Percentiles rank a stretch among this genome's conserved stretches.
phyloP scores from a whole-genome alignment of 2,797 vertebrate genomes.

The Syngnathus acus region DNA sequence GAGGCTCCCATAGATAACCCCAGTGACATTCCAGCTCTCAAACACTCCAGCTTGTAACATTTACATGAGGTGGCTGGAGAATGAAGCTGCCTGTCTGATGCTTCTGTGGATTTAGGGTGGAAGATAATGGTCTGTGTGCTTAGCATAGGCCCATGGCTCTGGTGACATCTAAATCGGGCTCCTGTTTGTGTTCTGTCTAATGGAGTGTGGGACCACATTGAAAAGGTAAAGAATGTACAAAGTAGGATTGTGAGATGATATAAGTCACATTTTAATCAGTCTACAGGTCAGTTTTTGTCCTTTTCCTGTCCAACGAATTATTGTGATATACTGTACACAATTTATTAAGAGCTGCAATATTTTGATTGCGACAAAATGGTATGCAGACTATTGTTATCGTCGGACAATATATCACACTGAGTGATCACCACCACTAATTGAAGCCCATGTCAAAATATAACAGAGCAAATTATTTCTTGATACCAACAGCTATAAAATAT shows the following conservation, averaged over 20 bases:
- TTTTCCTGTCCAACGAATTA: background rate
- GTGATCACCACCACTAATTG: background rate
- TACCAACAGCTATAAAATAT: background rate
- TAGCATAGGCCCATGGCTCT: slow-evolving; percentile 6
- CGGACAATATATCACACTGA: background rate
- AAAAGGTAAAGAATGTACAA: background rate
- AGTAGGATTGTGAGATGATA: background rate
- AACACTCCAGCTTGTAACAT: slow-evolving; percentile 31
- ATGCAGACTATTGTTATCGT: background rate
- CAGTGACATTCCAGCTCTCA: slow-evolving; percentile 20
- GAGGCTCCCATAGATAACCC: slow-evolving; percentile 41
- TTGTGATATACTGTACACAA: background rate
- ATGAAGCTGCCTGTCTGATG: slow-evolving; percentile 10
- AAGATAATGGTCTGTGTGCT: slow-evolving; percentile 13
- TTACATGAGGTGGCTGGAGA: slow-evolving; percentile 29
- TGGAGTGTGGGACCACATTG: background rate
- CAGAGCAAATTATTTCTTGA: background rate
- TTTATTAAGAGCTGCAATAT: background rate
- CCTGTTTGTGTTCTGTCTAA: slow-evolving; percentile 8
- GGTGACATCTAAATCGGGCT: slow-evolving; percentile 13
- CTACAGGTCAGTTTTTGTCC: background rate
- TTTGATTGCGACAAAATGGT: background rate
- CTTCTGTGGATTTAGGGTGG: slow-evolving; percentile 22
- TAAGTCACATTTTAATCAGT: background rate
- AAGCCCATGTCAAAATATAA: background rate